A percentile compares a stretch with the other conserved stretches of the same genome.
Conservation (phyloP, 2,797 vertebrate species). For the Notamacropus eugenii region DNA sequence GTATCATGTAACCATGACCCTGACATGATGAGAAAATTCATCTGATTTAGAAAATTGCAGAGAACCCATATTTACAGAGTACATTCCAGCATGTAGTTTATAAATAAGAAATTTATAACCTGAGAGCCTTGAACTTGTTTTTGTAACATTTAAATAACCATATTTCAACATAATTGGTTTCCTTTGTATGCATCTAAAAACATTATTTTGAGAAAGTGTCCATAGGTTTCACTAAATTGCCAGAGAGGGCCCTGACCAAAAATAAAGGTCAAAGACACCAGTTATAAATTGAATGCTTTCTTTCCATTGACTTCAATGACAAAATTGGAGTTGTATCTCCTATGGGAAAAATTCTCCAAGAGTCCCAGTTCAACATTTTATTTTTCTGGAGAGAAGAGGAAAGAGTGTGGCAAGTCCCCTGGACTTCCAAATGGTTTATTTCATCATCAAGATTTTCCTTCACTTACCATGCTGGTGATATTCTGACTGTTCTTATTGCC, state of each 20-base stretch:
- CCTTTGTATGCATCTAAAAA: not conserved
- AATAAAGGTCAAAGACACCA: not conserved
- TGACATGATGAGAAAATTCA: not conserved
- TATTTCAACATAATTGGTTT: not conserved
- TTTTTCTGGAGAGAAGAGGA: not conserved
- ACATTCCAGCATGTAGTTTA: not conserved
- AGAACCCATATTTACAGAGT: not conserved
- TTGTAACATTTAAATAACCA: not conserved
- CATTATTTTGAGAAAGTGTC: not conserved
- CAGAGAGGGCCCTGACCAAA: not conserved
- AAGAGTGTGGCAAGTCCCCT: not conserved
- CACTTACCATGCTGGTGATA: not conserved
- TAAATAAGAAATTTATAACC: not conserved
- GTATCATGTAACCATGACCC: not conserved
- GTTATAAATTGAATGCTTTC: constrained; percentile 17
- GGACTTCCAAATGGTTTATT: not conserved
- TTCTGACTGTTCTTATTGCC: not conserved
- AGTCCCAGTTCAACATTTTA: not conserved
- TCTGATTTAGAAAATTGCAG: not conserved
- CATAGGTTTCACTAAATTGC: not conserved
- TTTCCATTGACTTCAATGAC: constrained; percentile 10
- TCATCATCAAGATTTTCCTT: not conserved
- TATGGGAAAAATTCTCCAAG: not conserved
- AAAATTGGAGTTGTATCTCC: not conserved
- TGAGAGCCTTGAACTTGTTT: not conserved